Conservation (phyloP, 2,113 vertebrate species). For the Mohoua ochrocephala region DNA sequence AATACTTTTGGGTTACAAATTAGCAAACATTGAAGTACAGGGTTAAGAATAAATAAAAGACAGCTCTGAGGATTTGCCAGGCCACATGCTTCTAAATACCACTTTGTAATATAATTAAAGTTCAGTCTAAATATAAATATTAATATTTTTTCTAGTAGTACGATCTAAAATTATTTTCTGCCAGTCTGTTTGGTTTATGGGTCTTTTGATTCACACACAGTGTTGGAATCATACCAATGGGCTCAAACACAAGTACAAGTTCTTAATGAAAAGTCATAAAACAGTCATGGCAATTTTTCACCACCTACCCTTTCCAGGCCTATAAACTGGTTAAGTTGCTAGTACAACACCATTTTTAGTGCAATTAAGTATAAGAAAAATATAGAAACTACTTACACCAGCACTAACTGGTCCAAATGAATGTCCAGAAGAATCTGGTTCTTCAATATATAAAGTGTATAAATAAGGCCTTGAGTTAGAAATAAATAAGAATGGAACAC, state of each 20-base stretch:
- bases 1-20: not conserved
- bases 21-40: not conserved
- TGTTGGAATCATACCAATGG: not conserved
- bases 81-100: not conserved
- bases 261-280: not conserved
- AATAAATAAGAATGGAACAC: not conserved
- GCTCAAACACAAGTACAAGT: not conserved
- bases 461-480: conserved; percentile 80
- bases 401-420: conserved; percentile 78
- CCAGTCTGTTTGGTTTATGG: not conserved
- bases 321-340: not conserved
- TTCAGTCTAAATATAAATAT: not conserved
- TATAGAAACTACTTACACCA: conserved; percentile 70
- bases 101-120: not conserved
- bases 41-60: not conserved
- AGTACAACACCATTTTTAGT: not conserved
- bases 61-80: not conserved
- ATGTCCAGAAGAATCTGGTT: conserved; percentile 89
- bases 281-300: not conserved
- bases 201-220: not conserved
- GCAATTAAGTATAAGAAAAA: not conserved
- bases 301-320: not conserved
- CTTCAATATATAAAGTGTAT: conserved; percentile 87
- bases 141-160: not conserved
- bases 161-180: not conserved